Evolutionary conservation across 2,113 vertebrate species (phyloP).

Genomic region (Ailuropoda melanoleuca): DNA sequence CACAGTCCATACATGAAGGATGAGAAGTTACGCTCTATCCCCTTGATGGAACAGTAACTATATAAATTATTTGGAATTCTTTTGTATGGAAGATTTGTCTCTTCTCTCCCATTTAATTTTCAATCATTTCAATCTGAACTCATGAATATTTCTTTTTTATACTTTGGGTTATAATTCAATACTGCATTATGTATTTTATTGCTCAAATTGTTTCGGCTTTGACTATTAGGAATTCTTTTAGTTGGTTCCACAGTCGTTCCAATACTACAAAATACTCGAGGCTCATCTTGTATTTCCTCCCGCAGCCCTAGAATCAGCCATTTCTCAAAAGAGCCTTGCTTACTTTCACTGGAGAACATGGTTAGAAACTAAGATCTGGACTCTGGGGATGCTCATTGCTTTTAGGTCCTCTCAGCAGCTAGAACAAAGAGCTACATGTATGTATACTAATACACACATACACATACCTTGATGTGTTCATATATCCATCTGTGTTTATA

Average conservation of each 20-base stretch:
- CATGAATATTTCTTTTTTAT: neutral
- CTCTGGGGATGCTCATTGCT: neutral
- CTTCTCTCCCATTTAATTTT: neutral
- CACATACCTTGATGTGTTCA: neutral
- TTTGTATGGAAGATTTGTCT: neutral
- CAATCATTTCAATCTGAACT: neutral
- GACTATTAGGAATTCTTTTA: neutral
- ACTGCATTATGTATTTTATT: neutral
- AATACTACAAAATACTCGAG: neutral
- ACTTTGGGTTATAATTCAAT: neutral
- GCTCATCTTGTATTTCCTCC: neutral
- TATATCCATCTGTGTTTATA: neutral
- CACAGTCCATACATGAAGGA: neutral
- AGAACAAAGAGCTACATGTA: neutral
- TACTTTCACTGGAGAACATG: neutral
- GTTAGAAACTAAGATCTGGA: neutral
- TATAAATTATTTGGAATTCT: neutral
- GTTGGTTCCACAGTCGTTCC: neutral
- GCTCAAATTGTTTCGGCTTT: neutral
- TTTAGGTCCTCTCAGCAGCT: neutral
- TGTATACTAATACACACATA: neutral
- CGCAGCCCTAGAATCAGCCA: neutral
- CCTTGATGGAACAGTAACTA: neutral
- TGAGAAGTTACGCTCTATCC: neutral
- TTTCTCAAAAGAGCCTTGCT: neutral